A percentile compares a stretch with the other conserved stretches of the same genome.
phyloP scores from a whole-genome alignment of 1,140 invertebrate genomes.

The Microplitis mediator region DNA sequence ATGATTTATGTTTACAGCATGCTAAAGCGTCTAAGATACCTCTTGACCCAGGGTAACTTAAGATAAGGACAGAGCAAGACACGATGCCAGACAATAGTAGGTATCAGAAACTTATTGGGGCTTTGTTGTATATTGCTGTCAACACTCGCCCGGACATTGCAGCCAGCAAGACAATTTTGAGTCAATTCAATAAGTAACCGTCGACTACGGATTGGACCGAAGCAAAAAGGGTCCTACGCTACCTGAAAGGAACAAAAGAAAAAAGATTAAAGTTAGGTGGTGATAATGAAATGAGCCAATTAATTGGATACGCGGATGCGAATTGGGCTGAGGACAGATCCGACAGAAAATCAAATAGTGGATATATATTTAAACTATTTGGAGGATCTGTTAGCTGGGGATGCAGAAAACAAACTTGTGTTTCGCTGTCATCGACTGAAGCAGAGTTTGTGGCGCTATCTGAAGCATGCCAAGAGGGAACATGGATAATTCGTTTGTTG shows the following conservation, averaged over 20 bases:
- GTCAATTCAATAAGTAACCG: neutral
- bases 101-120: conserved; percentile 42
- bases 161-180: too few species aligned
- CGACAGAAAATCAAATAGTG: conserved; percentile 34
- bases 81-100: neutral
- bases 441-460: conserved; percentile 11
- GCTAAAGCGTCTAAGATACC: conserved; percentile 34
- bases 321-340: conserved; percentile 20
- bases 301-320: conserved; percentile 21
- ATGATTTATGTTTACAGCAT: too few species aligned
- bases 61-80: too few species aligned
- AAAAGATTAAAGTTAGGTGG: conserved; percentile 9
- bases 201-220: neutral
- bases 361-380: conserved; percentile 9
- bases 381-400: conserved; percentile 9
- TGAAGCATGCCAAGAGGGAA: conserved; percentile 7
- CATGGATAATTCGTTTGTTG: neutral
- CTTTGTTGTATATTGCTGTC: conserved; percentile 42
- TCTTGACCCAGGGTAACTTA: too few species aligned
- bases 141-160: conserved; percentile 47
- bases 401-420: conserved; percentile 13
- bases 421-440: conserved; percentile 14
- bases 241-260: conserved; percentile 1
- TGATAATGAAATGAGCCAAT: neutral
- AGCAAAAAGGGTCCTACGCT: neutral